Evolutionary conservation across 2,888 invertebrate genomes (phyloP), one percentile per base, ranked within the genome.

Genomic region (Drosophila stalkeri): DNA sequence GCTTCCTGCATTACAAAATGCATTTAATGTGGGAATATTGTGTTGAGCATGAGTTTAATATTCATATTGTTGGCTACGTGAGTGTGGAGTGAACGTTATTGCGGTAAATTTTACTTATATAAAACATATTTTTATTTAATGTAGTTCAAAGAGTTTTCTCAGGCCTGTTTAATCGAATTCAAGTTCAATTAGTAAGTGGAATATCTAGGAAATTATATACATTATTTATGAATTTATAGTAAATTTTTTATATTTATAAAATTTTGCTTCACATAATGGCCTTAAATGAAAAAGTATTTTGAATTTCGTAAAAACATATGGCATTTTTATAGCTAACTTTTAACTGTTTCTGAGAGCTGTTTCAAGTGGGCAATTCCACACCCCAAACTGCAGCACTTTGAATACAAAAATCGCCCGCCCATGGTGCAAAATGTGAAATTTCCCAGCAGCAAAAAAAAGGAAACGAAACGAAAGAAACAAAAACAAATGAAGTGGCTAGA

Each of bases 1-100:
- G 89, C 89, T 86, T 86, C 86, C 86, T 86, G 86, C 77, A 41
- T 69, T 52, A 57, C 68, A 70, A 65, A 72, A n/a, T 70, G 64
- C 64, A 64, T 63, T 80, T 80, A 82, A 88, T 86, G 84, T 88
- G 86, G 86, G 86, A 83, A 86, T 73, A 86, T 86, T 86, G 84
- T 86, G 64, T 12, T 20, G 55, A 71, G 55, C 62, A 70, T 63
- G 68, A 55, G 54, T 60, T 66, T 81, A 69, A 67, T 63, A 62
- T n/a, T 11, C 23, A 33, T 66, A 57, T 46, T 43, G 46, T 44
- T 66, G 23, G 18, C 44, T 35, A 35, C n/a, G 47, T 18, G 20
- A 20, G 56, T 20, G 23, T 35, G 31, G 37, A 8, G 39, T 23
- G 5, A 46, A 55, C 54, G 49, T 41, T 49, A 41, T 65, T 56